Conservation (phyloP, 2,113 vertebrate species). For the Hemicordylus capensis region DNA sequence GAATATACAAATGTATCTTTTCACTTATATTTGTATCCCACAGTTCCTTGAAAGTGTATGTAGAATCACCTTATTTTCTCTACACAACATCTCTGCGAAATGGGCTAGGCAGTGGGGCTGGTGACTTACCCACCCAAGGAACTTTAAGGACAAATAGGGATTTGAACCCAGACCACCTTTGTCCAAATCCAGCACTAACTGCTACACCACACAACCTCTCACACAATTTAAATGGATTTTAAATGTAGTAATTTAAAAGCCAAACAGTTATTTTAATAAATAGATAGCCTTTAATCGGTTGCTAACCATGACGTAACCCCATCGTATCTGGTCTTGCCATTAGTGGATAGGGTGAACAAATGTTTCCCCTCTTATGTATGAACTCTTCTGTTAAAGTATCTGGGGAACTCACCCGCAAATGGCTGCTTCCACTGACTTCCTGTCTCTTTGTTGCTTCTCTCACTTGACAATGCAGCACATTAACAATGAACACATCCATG, state of each 20-base stretch:
- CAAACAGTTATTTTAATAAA: not conserved
- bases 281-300: too few relatives aligned
- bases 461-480: slow-evolving; percentile 84
- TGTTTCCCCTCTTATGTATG: too few relatives aligned
- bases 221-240: not conserved
- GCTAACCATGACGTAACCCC: too few relatives aligned
- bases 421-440: not conserved
- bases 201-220: not conserved
- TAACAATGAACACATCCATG: slow-evolving; percentile 98
- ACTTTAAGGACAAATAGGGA: not conserved
- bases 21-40: not conserved
- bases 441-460: slow-evolving; percentile 16
- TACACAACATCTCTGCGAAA: not conserved
- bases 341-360: too few relatives aligned
- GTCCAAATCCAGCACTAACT: too few relatives aligned
- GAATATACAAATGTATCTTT: not conserved
- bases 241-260: not conserved
- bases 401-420: not conserved
- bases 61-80: not conserved
- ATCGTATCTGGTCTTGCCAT: not conserved
- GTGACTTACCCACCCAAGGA: not conserved
- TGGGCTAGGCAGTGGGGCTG: not conserved
- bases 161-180: not conserved
- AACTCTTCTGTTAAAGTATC: not conserved
- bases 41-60: not conserved